Evolutionary conservation across 2,797 vertebrate genomes (phyloP).

Genomic region (Acomys russatus): DNA sequence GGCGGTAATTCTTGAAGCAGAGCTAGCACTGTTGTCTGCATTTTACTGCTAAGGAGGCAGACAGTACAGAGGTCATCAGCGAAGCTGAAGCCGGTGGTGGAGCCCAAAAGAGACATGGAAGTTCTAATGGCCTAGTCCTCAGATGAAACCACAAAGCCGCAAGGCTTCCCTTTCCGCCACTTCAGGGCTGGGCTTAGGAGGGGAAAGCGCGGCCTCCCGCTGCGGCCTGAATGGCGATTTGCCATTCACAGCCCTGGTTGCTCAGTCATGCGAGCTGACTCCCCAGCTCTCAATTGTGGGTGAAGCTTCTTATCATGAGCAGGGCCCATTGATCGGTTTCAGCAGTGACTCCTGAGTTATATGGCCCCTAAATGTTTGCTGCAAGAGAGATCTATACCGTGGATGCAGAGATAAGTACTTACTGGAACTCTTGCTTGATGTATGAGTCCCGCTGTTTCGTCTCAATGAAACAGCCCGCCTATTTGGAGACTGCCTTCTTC

Average conservation of each 20-base stretch:
- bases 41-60: slow-evolving; percentile 51
- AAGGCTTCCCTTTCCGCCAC: slow-evolving; percentile 77
- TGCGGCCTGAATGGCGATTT: slow-evolving; percentile 49
- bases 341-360: slow-evolving; percentile 70
- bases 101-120: slow-evolving; percentile 65
- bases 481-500: slow-evolving; percentile 48
- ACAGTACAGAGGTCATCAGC: neutral
- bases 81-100: slow-evolving; percentile 56
- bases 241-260: slow-evolving; percentile 43
- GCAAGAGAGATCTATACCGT: slow-evolving; percentile 74
- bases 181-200: slow-evolving; percentile 12
- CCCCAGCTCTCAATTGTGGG: slow-evolving; percentile 67
- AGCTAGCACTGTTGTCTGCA: neutral
- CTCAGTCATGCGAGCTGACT: neutral
- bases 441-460: slow-evolving; percentile 68
- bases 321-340: slow-evolving; percentile 70
- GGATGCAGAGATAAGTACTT: slow-evolving; percentile 67
- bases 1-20: neutral
- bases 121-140: slow-evolving; percentile 75
- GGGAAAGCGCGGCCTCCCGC: neutral
- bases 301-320: slow-evolving; percentile 69
- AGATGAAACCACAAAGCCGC: slow-evolving; percentile 80
- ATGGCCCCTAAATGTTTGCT: slow-evolving; percentile 68
- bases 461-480: slow-evolving; percentile 58
- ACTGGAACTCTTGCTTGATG: slow-evolving; percentile 74